Evolutionary conservation across 2,113 vertebrate species (phyloP).

Genomic region (Neodontobutis hainanensis): DNA sequence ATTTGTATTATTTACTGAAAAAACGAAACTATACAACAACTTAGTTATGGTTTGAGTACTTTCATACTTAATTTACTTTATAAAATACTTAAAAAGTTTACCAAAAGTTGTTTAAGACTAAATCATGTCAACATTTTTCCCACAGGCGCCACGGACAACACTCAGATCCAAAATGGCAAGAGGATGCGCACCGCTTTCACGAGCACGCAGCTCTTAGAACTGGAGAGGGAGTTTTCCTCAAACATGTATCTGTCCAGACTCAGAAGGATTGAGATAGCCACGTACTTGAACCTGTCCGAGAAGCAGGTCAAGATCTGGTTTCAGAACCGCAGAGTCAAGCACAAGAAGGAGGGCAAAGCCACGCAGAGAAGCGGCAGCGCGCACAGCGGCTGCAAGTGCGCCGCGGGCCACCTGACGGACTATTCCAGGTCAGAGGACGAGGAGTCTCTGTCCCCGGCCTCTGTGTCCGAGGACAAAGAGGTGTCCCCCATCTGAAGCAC

Average conservation of each 20-base stretch:
- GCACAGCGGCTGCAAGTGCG: slow-evolving; percentile 90
- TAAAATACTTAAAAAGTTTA: no score
- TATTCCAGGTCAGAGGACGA: slow-evolving; percentile 94
- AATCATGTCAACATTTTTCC: background rate
- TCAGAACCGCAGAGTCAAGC: slow-evolving; percentile 97
- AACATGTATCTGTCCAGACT: slow-evolving; percentile 99
- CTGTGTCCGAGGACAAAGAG: slow-evolving; percentile 90
- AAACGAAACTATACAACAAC: no score
- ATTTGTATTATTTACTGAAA: no score
- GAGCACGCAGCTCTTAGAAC: slow-evolving; percentile 95
- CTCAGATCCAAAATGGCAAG: slow-evolving; percentile 91
- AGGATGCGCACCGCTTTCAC: slow-evolving; percentile 98
- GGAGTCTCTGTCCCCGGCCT: slow-evolving; percentile 92
- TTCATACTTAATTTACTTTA: no score
- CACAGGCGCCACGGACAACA: slow-evolving; percentile 84
- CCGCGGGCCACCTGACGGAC: slow-evolving; percentile 81
- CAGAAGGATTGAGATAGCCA: slow-evolving; percentile 96
- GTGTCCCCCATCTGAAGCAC: slow-evolving; percentile 82
- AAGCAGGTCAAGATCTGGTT: slow-evolving; percentile 99
- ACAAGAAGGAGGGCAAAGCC: slow-evolving; percentile 98
- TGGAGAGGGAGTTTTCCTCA: slow-evolving; percentile 96
- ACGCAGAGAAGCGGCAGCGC: slow-evolving; percentile 86
- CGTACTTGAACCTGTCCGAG: slow-evolving; percentile 96
- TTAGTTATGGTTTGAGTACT: no score
- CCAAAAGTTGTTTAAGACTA: no score